A percentile compares a stretch with the other conserved stretches of the same genome.
Evolutionary conservation across 92 coral and sea anemone species (phyloP).

Genomic region (Phenganax stokvisi): DNA sequence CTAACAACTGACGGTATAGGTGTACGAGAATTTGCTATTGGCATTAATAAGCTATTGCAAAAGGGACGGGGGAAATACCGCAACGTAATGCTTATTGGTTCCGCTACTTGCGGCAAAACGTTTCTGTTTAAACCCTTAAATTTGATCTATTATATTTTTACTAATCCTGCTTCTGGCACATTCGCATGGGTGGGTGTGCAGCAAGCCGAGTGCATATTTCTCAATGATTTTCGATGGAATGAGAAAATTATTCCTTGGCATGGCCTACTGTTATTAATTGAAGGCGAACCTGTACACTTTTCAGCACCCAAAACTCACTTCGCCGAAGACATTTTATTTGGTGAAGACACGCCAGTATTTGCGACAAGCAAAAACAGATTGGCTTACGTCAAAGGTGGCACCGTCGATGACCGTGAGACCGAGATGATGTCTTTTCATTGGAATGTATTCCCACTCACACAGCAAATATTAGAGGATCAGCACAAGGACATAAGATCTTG

Average conservation of each 20-base stretch:
- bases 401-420: conserved; percentile 46
- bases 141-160: conserved; percentile 39
- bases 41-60: conserved; percentile 20
- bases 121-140: conserved; percentile 39
- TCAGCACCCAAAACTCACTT: conserved; percentile 57
- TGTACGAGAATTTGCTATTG: not conserved
- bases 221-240: conserved; percentile 24
- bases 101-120: conserved; percentile 46
- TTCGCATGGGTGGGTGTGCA: conserved; percentile 53
- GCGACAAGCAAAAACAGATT: conserved; percentile 47
- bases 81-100: conserved; percentile 50
- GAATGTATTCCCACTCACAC: conserved; percentile 10
- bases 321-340: conserved; percentile 35
- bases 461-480: conserved; percentile 34
- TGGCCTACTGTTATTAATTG: conserved; percentile 37
- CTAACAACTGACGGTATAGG: conserved; percentile 36
- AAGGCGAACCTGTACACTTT: conserved; percentile 53
- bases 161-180: conserved; percentile 47
- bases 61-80: conserved; percentile 32
- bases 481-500: conserved; percentile 47
- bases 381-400: conserved; percentile 37
- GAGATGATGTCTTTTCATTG: conserved; percentile 57
- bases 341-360: conserved; percentile 50
- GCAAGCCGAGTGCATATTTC: conserved; percentile 43
- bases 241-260: conserved; percentile 19